Base-by-base conservation (phyloP, 2,113 vertebrate species). In the Zingel zingel region DNA sequence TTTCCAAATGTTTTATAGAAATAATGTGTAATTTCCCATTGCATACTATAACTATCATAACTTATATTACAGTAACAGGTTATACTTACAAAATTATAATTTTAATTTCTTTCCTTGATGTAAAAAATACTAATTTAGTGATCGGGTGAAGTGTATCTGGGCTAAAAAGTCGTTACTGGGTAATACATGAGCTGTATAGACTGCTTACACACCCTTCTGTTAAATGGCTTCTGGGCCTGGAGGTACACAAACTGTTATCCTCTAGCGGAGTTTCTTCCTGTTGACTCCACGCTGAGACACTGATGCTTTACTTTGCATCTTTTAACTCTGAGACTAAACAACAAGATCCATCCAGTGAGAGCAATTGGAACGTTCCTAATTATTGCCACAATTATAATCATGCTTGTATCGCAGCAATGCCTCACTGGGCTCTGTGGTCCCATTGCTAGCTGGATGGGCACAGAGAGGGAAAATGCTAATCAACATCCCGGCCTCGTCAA, bases 321-420 rank as follows among this genome's bases (percentile, higher is more conserved):
- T 81, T 89, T 91, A 88, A 91, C 83, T 86, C 83, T 5, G 87
- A 92, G 85, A 90, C 84, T 73, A 74, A 79, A 90, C 83, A 91
- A 77, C 79, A 85, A 85, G 58, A 88, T 82, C 50, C 86, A 91
- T 87, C 76, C 83, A 74, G 62, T 54, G 88, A 85, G 74, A 85
- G 81, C 62, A 73, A 79, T 68, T 54, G 74, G 82, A 92, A 91
- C 86, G 88, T 93, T 90, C 90, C 83, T 91, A 92, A 94, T 94
- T 93, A 93, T 87, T 91, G 58, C 79, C 16, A 74, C 91, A 94
- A 95, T 95, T 91, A 94, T 88, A 94, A 95, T 94, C 90, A 92
- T 79, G 79, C 79, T 71, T 68, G 82, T 91, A 75, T 74, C 50
- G 81, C 87, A 83, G 84, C 58, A 63, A 18, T 45, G 75, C 30